These are phyloP conservation scores for Panthera tigris DNA, from an alignment of 2,113 vertebrate species.

Conservation along the genomic window DNA sequence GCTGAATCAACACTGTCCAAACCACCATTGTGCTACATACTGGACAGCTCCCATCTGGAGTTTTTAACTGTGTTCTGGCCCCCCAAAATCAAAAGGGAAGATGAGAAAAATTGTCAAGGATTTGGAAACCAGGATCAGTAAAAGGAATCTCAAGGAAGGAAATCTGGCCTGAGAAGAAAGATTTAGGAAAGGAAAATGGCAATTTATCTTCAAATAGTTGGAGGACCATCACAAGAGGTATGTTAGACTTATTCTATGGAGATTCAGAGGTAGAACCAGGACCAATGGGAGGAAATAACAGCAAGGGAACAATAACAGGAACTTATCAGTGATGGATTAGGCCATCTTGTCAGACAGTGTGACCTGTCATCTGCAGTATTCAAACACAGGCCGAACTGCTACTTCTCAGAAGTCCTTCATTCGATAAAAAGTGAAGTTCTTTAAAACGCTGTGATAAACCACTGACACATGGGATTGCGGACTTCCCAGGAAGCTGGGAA, in stretches of 20 bases:
- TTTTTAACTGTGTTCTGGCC: not conserved
- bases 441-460: not conserved
- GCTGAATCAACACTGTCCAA: not conserved
- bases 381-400: not conserved
- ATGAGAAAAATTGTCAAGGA: slow-evolving; percentile 12
- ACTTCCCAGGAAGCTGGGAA: not conserved
- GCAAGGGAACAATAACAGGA: not conserved
- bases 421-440: not conserved
- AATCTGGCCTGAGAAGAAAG: not conserved
- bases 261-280: not conserved
- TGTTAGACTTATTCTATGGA: not conserved
- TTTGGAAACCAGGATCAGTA: not conserved
- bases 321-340: not conserved
- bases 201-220: not conserved
- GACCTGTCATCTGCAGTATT: not conserved
- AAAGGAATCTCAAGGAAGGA: not conserved
- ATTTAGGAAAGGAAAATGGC: not conserved
- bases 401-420: not conserved
- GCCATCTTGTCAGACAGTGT: not conserved
- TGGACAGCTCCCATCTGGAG: not conserved
- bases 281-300: not conserved
- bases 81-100: not conserved
- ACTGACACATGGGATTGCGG: not conserved
- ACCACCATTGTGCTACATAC: not conserved
- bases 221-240: slow-evolving; percentile 11